phyloP scores from a whole-genome alignment of 2,797 vertebrate genomes.

The Myotis planiceps region DNA sequence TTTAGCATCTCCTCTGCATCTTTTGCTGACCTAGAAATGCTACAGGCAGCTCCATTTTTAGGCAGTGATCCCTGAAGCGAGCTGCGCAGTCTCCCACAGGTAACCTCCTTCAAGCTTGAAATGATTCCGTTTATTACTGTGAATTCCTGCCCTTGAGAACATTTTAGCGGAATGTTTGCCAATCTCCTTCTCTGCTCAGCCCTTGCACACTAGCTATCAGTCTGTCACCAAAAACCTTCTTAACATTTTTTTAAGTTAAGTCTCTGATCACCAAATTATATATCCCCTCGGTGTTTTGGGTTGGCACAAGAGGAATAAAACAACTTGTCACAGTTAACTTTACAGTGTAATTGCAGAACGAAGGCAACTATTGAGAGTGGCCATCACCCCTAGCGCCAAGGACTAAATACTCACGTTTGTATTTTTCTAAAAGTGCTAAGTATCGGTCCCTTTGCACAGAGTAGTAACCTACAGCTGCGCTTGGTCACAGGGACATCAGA shows the following conservation, averaged over 20 bases:
- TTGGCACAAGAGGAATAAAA: conserved; percentile 60
- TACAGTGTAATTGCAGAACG: conserved; percentile 44
- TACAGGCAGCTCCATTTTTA: conserved; percentile 69
- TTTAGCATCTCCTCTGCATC: not conserved
- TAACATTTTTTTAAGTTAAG: conserved; percentile 18
- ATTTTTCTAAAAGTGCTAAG: not conserved
- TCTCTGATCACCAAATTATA: conserved; percentile 58
- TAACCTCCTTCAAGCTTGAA: conserved; percentile 65
- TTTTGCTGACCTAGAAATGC: conserved; percentile 60
- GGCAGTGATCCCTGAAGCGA: conserved; percentile 41
- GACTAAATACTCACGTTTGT: not conserved
- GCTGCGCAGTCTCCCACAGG: conserved; percentile 52
- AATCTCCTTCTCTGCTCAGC: conserved; percentile 54
- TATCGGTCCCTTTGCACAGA: not conserved
- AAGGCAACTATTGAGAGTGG: not conserved
- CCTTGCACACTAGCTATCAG: not conserved
- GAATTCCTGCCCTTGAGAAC: conserved; percentile 54
- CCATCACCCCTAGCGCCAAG: not conserved
- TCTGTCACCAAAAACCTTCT: conserved; percentile 35
- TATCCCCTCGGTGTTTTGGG: conserved; percentile 22
- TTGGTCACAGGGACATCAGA: not conserved
- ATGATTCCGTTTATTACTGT: conserved; percentile 61
- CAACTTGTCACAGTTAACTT: conserved; percentile 46
- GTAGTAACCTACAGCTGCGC: not conserved
- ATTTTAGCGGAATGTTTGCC: conserved; percentile 37